These are phyloP conservation scores for Drosophila insularis DNA, from an alignment of 1,140 invertebrate genomes.

Conservation along the genomic window DNA sequence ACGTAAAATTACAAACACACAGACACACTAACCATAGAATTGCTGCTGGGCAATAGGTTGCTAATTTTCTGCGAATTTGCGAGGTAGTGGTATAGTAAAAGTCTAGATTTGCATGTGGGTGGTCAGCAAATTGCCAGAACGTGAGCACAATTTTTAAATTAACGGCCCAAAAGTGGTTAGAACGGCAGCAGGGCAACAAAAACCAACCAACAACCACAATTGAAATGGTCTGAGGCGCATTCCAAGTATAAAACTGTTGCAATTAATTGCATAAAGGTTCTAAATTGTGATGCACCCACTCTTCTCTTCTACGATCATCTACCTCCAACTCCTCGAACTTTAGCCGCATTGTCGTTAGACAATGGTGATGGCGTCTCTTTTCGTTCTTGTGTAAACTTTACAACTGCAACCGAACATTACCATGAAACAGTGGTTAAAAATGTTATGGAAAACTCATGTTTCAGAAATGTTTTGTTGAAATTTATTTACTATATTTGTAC, in stretches of 20 bases:
- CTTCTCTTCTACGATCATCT: conserved; percentile 4
- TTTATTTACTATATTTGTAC: no score
- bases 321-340: background rate
- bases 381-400: conserved; percentile 41
- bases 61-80: conserved; percentile 64
- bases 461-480: no score
- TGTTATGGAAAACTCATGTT: no score
- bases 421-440: conserved; percentile 26
- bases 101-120: conserved; percentile 74
- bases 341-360: conserved; percentile 18
- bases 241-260: conserved; percentile 75
- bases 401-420: conserved; percentile 41
- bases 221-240: conserved; percentile 44
- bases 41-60: conserved; percentile 49
- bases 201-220: background rate
- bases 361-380: conserved; percentile 62
- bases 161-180: conserved; percentile 71
- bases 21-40: background rate
- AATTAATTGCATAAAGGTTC: conserved; percentile 79
- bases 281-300: conserved; percentile 57
- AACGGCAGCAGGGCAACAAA: conserved; percentile 46
- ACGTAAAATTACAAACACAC: conserved; percentile 43
- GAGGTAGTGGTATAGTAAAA: conserved; percentile 1
- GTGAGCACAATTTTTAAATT: conserved; percentile 81
- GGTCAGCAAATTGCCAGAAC: conserved; percentile 78